Evolutionary conservation across 1,140 invertebrate genomes (phyloP).

Genomic region (Antheraea mylitta): DNA sequence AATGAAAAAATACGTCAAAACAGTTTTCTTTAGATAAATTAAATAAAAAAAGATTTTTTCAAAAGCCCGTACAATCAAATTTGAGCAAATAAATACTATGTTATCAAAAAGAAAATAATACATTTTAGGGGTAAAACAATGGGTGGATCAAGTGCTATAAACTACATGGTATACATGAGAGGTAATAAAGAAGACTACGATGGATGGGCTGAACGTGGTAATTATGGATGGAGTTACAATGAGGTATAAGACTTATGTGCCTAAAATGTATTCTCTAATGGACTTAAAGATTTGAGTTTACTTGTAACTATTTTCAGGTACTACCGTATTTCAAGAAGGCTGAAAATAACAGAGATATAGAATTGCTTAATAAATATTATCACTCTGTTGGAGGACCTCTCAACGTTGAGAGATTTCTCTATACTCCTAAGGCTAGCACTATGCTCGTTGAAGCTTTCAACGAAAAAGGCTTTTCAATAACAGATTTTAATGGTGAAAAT

Average conservation of each 20-base stretch:
- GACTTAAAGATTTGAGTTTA: no score
- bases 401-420: slow-evolving; percentile 81
- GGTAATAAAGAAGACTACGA: slow-evolving; percentile 88
- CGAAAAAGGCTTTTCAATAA: slow-evolving; percentile 79
- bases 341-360: slow-evolving; percentile 81
- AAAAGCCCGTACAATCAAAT: no score
- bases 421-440: slow-evolving; percentile 79
- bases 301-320: slow-evolving; percentile 87
- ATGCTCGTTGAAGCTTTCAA: slow-evolving; percentile 80
- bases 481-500: slow-evolving; percentile 79
- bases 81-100: no score
- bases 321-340: slow-evolving; percentile 63
- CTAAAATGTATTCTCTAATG: background rate
- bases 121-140: slow-evolving; percentile 76
- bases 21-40: no score
- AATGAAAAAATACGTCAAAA: no score
- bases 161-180: slow-evolving; percentile 90
- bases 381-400: no score
- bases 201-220: slow-evolving; percentile 81
- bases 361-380: slow-evolving; percentile 43
- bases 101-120: background rate
- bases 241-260: slow-evolving; percentile 35
- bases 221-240: slow-evolving; percentile 69
- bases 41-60: no score
- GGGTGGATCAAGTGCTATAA: slow-evolving; percentile 87